Conservation (phyloP, 2,797 vertebrate species). For the Vultur gryphus region DNA sequence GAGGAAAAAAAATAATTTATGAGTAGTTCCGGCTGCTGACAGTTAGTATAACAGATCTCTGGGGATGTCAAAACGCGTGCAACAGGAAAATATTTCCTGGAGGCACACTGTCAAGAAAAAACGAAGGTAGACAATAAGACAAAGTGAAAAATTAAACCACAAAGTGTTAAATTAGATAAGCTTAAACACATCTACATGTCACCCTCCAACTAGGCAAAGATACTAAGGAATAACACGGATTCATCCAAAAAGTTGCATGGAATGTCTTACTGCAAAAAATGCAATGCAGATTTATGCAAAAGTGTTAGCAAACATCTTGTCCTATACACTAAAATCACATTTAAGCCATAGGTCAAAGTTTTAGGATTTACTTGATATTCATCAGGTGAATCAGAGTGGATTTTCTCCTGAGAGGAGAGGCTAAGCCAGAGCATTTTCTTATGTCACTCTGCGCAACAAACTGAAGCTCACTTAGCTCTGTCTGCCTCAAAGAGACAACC, state of each 20-base stretch:
- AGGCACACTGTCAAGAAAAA: background rate
- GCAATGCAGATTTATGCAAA: background rate
- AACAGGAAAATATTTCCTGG: background rate
- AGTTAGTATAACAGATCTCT: background rate
- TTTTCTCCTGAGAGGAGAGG: background rate
- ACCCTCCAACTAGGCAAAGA: background rate
- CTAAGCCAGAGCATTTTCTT: background rate
- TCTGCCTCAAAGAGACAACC: background rate
- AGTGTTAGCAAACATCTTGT: background rate
- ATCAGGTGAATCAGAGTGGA: background rate
- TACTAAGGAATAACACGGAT: background rate
- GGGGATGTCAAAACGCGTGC: background rate
- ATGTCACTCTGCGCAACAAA: background rate
- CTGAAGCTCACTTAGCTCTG: background rate
- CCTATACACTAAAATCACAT: background rate
- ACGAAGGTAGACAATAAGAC: background rate
- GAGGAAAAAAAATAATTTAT: background rate
- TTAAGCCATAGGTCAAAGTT: background rate
- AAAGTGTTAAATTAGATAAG: background rate
- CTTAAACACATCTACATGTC: background rate
- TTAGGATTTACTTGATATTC: background rate
- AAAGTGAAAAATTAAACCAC: background rate
- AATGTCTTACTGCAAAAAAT: background rate
- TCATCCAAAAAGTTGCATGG: background rate
- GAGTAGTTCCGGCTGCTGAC: background rate